Evolutionary conservation across 2,888 invertebrate genomes (phyloP), one percentile per base, ranked within the genome.

Genomic region (Camptogramma bilineatum): DNA sequence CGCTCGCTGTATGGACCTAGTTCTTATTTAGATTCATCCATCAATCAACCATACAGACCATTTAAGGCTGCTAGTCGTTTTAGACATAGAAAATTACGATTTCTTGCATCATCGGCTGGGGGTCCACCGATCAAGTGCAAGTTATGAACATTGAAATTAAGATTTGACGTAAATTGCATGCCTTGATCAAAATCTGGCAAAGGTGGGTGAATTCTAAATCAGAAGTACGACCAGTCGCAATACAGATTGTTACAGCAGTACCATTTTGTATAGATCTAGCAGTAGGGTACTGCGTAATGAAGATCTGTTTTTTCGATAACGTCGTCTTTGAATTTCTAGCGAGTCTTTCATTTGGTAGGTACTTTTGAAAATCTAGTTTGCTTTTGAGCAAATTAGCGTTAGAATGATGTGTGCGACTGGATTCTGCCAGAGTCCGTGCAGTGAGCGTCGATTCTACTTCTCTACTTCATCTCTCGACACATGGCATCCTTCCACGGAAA

Each of bases 401-500:
- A 13, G 44, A 44, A 58, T 39, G 34, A 51, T 47, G 64, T 61
- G 61, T 61, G 63, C 52, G 62, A 62, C 60, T 56, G 47, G 52
- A 46, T 64, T 48, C 44, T 56, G 59, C 13, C 55, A 50, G 50
- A 51, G 52, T 17, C 46, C 58, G 61, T 56, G 53, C 64, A 62
- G 60, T 60, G 70, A 48, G 66, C 70, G 70, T 64, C 64, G 66
- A 60, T 57, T 66, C 66, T 57, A 52, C 46, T 28, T 55, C 28
- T 64, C 57, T 68, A 63, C 62, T 66, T 72, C 70, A 70, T 70
- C 65, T 69, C 68, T 70, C 66, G 63, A 65, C 71, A 70, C 68
- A 68, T 68, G 67, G 71, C 67, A 70, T 70, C 67, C 62, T 65
- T 65, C 64, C 68, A 51, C 70, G 70, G 72, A 62, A 70, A 70